Conservation (phyloP, 1,140 invertebrate genomes). For the Anastrepha obliqua region DNA sequence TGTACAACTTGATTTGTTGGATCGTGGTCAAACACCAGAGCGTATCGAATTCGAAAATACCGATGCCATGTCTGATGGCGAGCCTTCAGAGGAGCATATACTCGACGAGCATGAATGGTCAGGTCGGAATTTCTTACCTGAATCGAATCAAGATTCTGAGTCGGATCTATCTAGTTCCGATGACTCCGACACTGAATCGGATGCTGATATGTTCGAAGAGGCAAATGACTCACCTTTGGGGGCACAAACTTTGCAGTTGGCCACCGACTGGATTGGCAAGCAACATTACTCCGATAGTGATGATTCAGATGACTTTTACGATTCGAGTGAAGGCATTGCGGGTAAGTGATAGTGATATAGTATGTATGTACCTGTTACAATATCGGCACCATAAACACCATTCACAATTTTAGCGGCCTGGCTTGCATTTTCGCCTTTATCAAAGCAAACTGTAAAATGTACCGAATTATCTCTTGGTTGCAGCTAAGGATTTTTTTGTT, state of each 20-base stretch:
- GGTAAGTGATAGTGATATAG: constrained; percentile 59
- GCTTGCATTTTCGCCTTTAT: too few relatives aligned
- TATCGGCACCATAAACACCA: too few relatives aligned
- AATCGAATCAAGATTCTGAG: constrained; percentile 85
- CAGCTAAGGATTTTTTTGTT: too few relatives aligned
- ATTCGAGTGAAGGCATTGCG: constrained; percentile 72
- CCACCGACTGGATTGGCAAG: constrained; percentile 74
- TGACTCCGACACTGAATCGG: constrained; percentile 69
- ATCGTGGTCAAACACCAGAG: constrained; percentile 85
- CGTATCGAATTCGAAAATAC: constrained; percentile 85
- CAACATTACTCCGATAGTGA: constrained; percentile 72
- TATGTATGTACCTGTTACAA: too few relatives aligned
- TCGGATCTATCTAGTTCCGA: constrained; percentile 74
- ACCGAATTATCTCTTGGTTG: too few relatives aligned
- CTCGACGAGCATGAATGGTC: constrained; percentile 96
- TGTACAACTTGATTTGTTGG: constrained; percentile 77
- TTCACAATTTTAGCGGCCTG: too few relatives aligned
- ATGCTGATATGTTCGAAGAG: constrained; percentile 72
- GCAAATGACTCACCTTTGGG: constrained; percentile 74
- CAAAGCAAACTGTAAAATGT: too few relatives aligned
- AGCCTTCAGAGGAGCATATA: constrained; percentile 80
- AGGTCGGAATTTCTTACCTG: constrained; percentile 90
- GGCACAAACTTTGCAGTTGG: constrained; percentile 71
- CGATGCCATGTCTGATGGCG: constrained; percentile 81
- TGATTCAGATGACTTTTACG: constrained; percentile 70